Percentiles rank a stretch among this genome's conserved stretches.
Evolutionary conservation across 2,797 vertebrate genomes (phyloP).

Genomic region (Notolepis coatsorum): DNA sequence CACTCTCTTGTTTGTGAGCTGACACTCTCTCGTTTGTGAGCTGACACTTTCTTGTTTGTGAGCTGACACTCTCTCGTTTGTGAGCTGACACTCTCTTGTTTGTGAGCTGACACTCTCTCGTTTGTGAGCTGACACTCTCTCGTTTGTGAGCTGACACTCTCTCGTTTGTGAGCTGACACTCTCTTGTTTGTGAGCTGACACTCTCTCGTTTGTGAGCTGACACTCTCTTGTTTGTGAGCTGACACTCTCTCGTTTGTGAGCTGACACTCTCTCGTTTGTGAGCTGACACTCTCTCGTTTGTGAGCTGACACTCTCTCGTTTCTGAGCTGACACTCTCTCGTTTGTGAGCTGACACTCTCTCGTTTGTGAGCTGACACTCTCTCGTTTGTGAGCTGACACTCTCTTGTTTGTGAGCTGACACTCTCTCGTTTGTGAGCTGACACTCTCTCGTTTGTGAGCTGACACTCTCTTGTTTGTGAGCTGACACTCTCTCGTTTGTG

Average conservation of each 20-base stretch:
- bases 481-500: too few species aligned
- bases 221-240: background rate
- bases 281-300: background rate
- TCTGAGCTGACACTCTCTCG: too few species aligned
- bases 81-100: background rate
- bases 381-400: too few species aligned
- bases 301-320: too few species aligned
- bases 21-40: background rate
- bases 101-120: background rate
- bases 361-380: too few species aligned
- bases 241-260: background rate
- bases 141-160: background rate
- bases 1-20: background rate
- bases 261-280: background rate
- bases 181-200: background rate
- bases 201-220: background rate
- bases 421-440: too few species aligned
- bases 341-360: too few species aligned
- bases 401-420: too few species aligned
- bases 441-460: too few species aligned
- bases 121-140: background rate
- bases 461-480: too few species aligned
- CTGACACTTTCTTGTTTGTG: background rate
- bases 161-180: background rate
- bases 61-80: background rate